Evolutionary conservation across 2,888 invertebrate species (phyloP).

Genomic region (Diabrotica balteata): DNA sequence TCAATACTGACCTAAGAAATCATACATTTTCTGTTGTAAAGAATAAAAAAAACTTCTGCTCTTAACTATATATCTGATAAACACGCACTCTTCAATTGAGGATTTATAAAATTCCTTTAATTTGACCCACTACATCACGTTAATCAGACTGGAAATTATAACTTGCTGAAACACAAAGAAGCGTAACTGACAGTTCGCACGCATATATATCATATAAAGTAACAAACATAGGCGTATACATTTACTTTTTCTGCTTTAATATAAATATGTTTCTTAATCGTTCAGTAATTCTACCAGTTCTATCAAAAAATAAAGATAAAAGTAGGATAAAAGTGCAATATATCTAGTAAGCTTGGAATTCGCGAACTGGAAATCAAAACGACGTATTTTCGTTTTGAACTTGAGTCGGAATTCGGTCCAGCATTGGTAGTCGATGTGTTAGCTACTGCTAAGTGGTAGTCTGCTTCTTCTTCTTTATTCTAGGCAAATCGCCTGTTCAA

Average conservation of each 20-base stretch:
- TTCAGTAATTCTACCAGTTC: too few relatives aligned
- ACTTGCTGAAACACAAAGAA: conserved; percentile 32
- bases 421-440: too few relatives aligned
- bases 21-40: not conserved
- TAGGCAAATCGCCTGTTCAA: too few relatives aligned
- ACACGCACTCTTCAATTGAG: conserved; percentile 19
- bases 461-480: too few relatives aligned
- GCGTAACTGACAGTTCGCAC: conserved; percentile 37
- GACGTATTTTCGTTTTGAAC: too few relatives aligned
- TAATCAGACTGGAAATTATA: conserved; percentile 40
- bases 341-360: too few relatives aligned
- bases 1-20: not conserved
- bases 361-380: too few relatives aligned
- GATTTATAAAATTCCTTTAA: conserved; percentile 31
- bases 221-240: conserved; percentile 12
- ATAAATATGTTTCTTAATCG: too few relatives aligned
- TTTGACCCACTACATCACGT: conserved; percentile 34
- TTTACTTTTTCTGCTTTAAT: not conserved
- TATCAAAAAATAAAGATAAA: too few relatives aligned
- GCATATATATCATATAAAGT: conserved; percentile 26
- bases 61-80: conserved; percentile 2
- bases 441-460: too few relatives aligned
- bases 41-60: not conserved
- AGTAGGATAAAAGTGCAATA: too few relatives aligned
- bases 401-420: too few relatives aligned